Conservation (phyloP, 2,797 vertebrate genomes). For the Pseudocheirus occidentalis region DNA sequence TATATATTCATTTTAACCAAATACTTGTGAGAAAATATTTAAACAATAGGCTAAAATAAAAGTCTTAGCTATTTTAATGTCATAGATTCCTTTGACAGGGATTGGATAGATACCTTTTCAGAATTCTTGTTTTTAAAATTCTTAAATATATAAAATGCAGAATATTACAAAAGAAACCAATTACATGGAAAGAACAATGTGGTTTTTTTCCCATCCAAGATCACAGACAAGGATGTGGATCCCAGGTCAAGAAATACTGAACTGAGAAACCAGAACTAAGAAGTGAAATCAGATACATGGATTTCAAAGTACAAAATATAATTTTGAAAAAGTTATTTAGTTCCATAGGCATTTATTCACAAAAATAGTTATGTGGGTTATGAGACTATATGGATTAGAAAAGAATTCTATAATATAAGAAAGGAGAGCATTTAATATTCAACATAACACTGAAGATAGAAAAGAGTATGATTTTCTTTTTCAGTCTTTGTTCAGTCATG, state of each 20-base stretch:
- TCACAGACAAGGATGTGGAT: background rate
- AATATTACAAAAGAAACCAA: background rate
- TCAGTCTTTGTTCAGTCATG: background rate
- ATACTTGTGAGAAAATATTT: background rate
- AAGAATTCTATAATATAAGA: background rate
- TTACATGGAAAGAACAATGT: background rate
- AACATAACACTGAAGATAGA: background rate
- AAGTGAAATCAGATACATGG: background rate
- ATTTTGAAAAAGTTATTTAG: background rate
- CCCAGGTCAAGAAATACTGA: background rate
- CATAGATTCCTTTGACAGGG: background rate
- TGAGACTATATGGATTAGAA: background rate
- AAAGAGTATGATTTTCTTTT: background rate
- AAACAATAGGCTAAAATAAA: background rate
- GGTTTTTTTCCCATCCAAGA: background rate
- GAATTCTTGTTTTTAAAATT: background rate
- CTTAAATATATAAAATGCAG: background rate
- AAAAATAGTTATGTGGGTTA: background rate
- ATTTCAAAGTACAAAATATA: background rate
- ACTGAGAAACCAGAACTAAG: background rate
- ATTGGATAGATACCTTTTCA: background rate
- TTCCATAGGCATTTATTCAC: background rate
- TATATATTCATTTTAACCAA: background rate
- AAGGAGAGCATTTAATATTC: background rate
- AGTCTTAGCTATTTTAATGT: background rate